A percentile compares a stretch with the other conserved stretches of the same genome.
Conservation (phyloP, 2,888 invertebrate genomes). For the Spialia ferax region DNA sequence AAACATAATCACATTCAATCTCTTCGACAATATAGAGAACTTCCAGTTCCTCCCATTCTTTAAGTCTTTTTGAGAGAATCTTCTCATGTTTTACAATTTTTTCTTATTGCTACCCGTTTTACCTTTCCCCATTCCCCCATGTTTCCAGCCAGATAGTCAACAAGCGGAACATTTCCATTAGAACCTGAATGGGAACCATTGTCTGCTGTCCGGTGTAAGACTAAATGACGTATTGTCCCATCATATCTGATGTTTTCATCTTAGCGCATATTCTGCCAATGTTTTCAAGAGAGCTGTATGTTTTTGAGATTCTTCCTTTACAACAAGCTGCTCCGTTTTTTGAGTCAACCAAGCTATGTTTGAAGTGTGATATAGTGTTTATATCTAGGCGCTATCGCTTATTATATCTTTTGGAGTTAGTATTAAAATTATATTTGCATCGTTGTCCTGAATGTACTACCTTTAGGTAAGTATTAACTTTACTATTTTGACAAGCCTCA, state of each 20-base stretch:
- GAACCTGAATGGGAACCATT: conserved; percentile 43
- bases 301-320: neutral
- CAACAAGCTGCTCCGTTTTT: neutral
- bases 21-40: too few relatives aligned
- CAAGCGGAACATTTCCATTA: conserved; percentile 48
- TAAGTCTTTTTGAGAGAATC: neutral
- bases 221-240: conserved; percentile 55
- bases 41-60: too few relatives aligned
- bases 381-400: too few relatives aligned
- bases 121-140: conserved; percentile 30
- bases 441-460: neutral
- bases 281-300: neutral
- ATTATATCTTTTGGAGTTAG: too few relatives aligned
- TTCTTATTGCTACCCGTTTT: neutral
- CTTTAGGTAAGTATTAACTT: neutral
- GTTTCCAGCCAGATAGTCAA: conserved; percentile 27
- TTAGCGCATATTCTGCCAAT: conserved; percentile 1
- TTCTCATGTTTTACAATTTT: conserved; percentile 3
- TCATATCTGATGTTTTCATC: conserved; percentile 46
- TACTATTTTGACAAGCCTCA: neutral
- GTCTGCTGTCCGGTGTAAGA: conserved; percentile 42
- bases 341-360: too few relatives aligned
- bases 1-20: too few relatives aligned
- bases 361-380: too few relatives aligned
- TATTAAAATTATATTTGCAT: neutral